phyloP scores from a whole-genome alignment of 2,888 invertebrate genomes.

The Nemotelus nigrinus region DNA sequence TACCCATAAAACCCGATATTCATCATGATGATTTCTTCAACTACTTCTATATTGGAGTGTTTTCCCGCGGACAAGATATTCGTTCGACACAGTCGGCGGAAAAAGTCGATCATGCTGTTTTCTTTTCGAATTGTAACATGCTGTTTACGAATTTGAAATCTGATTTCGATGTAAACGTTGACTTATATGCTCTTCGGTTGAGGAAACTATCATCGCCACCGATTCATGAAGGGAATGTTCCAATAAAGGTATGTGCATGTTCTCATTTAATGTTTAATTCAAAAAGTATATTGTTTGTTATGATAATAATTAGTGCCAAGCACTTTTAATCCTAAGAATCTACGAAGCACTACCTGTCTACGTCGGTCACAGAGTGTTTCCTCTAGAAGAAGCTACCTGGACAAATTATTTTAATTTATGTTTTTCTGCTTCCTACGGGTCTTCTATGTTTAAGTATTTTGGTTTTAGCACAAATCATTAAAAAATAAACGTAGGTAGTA shows the following conservation, averaged over 20 bases:
- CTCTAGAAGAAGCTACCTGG: too few species aligned
- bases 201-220: constrained; percentile 58
- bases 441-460: too few species aligned
- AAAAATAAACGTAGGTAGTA: too few species aligned
- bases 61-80: constrained; percentile 59
- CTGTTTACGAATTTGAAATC: constrained; percentile 60
- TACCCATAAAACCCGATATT: constrained; percentile 58
- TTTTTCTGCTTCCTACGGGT: too few species aligned
- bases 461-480: too few species aligned
- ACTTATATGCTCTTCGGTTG: constrained; percentile 66
- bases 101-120: constrained; percentile 57
- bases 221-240: constrained; percentile 20
- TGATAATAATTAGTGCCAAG: too few species aligned
- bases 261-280: neutral
- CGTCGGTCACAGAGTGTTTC: too few species aligned
- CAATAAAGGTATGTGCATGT: constrained; percentile 18
- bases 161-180: constrained; percentile 64
- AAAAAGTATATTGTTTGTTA: too few species aligned
- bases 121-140: constrained; percentile 61
- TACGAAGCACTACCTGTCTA: too few species aligned
- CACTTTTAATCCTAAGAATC: too few species aligned
- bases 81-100: constrained; percentile 62
- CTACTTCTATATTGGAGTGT: constrained; percentile 62
- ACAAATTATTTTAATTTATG: too few species aligned
- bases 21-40: constrained; percentile 62